Evolutionary conservation across 2,113 vertebrate species (phyloP), one percentile per base, ranked within the genome.

Genomic region (Lophius piscatorius): DNA sequence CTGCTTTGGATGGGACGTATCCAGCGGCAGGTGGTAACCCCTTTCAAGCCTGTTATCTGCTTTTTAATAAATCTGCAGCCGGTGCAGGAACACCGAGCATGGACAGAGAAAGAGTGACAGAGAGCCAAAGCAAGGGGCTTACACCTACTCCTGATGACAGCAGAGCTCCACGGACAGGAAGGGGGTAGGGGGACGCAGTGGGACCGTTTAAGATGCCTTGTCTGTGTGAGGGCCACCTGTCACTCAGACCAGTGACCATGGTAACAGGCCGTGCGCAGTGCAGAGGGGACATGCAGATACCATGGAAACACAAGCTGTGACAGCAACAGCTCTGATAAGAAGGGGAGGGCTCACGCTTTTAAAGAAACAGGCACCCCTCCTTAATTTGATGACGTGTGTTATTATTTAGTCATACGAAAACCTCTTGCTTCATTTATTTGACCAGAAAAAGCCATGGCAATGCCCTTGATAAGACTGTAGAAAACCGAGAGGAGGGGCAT

Each of bases 281-380:
- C 83, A 81, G 85, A 57, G 48, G 49, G 74, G 52, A 78, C 62
- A 28, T 16, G 65, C 78, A 83, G 80, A 78, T 61, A 64, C 89
- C 87, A 90, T 90, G 81, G 90, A 80, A 90, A 92, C 87, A 78
- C 74, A 87, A 85, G 87, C 82, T 80, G 82, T 83, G 63, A 85
- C 63, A 38, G 82, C 80, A 81, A 83, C 78, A 68, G 75, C 62
- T 64, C 64, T 49, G 70, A 72, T 74, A 70, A 69, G 61, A 46
- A 39, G 66, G 67, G 81, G 76, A 65, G 74, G 59, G 70, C 33
- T 61, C 50, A 24, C 56, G 20, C 39, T 57, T 59, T 88, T 89
- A 89, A 87, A 88, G 84, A 63, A 65, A 82, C 72, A 84, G 77
- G 34, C 66, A 58, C 56, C 70, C 69, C 55, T 58, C 38, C 29